phyloP scores from a whole-genome alignment of 1,140 invertebrate species.

The Dufourea novaeangliae region DNA sequence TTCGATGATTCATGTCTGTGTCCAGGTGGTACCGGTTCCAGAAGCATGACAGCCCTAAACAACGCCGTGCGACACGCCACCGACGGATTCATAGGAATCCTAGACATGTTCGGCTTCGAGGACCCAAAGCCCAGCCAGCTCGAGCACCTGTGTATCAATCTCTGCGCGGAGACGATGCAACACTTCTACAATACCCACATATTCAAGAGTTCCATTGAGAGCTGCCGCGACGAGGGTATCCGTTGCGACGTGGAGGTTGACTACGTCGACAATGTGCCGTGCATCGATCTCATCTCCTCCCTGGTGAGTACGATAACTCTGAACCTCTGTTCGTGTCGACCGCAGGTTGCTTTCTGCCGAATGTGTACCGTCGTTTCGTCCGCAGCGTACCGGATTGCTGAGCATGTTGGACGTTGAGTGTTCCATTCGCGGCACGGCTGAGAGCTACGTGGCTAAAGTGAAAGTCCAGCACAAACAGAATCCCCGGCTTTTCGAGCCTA shows the following conservation, averaged over 20 bases:
- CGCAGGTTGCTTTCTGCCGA: too few species aligned
- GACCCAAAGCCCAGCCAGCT: constrained; percentile 94
- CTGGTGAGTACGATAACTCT: constrained; percentile 87
- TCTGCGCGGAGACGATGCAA: constrained; percentile 98
- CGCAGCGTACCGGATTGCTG: constrained; percentile 91
- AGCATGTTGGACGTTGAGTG: constrained; percentile 97
- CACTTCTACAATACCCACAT: constrained; percentile 98
- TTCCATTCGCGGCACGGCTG: constrained; percentile 91
- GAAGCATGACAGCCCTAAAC: constrained; percentile 95
- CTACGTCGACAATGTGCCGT: constrained; percentile 97
- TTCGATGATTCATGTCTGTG: constrained; percentile 1
- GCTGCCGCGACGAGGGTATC: constrained; percentile 96
- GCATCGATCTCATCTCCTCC: constrained; percentile 97
- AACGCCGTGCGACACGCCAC: constrained; percentile 96
- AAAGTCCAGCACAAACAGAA: constrained; percentile 92
- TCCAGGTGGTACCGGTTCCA: constrained; percentile 87
- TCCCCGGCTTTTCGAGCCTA: constrained; percentile 87
- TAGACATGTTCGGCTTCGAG: constrained; percentile 98
- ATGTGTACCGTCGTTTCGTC: constrained; percentile 50
- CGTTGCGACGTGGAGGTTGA: constrained; percentile 95
- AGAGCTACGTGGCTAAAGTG: constrained; percentile 93
- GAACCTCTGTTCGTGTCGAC: too few species aligned
- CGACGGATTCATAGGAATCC: constrained; percentile 96
- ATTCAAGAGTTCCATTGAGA: constrained; percentile 96
- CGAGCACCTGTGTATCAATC: constrained; percentile 96